phyloP scores from a whole-genome alignment of 2,797 vertebrate genomes.

The Chaetophractus vellerosus region DNA sequence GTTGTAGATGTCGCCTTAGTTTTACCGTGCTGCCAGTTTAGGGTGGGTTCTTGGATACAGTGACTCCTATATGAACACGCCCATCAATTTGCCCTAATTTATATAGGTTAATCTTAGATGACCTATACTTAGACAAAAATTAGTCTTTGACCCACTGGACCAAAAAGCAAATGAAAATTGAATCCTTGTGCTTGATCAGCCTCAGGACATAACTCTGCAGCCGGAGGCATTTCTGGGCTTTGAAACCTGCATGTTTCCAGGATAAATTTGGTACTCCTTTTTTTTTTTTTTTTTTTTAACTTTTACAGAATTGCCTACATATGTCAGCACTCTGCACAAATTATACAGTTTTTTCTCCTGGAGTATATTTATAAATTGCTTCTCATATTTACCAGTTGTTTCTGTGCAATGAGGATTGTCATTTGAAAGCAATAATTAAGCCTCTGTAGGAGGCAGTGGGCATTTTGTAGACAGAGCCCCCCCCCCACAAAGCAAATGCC shows the following conservation, averaged over 20 bases:
- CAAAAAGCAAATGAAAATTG: too few relatives aligned
- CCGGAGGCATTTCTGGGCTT: not conserved
- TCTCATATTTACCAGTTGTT: not conserved
- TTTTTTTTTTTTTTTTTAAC: not conserved
- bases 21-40: not conserved
- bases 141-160: not conserved
- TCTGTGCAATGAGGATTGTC: not conserved
- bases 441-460: not conserved
- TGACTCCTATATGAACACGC: not conserved
- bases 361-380: not conserved
- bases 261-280: not conserved
- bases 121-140: too few relatives aligned
- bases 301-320: too few relatives aligned
- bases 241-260: not conserved
- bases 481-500: too few relatives aligned
- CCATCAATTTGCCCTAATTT: too few relatives aligned
- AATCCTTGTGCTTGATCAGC: not conserved
- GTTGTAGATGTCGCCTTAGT: not conserved
- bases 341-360: not conserved
- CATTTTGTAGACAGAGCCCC: too few relatives aligned
- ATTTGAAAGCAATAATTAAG: slow-evolving; percentile 23
- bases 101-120: too few relatives aligned
- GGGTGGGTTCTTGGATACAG: not conserved
- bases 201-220: not conserved
- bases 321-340: too few relatives aligned